Percentiles rank a stretch among this genome's conserved stretches.
These are phyloP conservation scores for Muricea muricata DNA, from an alignment of 92 coral and sea anemone species.

Conservation along the genomic window DNA sequence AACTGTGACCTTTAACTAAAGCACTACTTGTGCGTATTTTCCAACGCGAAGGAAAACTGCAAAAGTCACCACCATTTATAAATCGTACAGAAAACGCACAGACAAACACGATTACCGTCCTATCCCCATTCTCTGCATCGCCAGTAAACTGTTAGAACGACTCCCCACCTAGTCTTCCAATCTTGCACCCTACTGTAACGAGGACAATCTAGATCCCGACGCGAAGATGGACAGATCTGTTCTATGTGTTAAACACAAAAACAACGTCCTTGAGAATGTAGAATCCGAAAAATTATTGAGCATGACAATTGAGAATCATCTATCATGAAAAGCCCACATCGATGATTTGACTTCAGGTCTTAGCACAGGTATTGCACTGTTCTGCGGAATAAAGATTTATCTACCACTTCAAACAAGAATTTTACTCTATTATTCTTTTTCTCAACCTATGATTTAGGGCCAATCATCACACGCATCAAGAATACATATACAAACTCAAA, in stretches of 20 bases:
- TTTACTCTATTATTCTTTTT: conserved; percentile 21
- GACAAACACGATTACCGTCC: too few species aligned
- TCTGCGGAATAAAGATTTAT: conserved; percentile 34
- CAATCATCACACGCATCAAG: conserved; percentile 34
- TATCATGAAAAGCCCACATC: conserved; percentile 38
- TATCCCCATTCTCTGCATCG: too few species aligned
- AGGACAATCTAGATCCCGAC: too few species aligned
- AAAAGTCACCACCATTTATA: too few species aligned
- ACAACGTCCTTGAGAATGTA: background rate
- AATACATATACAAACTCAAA: conserved; percentile 45
- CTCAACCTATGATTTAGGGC: conserved; percentile 49
- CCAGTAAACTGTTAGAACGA: too few species aligned
- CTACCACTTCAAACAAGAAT: conserved; percentile 29
- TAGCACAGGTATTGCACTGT: conserved; percentile 18
- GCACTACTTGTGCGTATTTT: too few species aligned
- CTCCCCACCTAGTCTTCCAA: too few species aligned
- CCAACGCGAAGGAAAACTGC: too few species aligned
- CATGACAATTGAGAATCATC: conserved; percentile 34
- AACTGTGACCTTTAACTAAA: too few species aligned
- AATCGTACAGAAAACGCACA: too few species aligned
- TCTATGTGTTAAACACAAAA: background rate
- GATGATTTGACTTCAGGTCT: conserved; percentile 22
- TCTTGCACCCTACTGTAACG: too few species aligned
- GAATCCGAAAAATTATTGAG: conserved; percentile 16
- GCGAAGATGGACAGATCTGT: background rate